Percentiles rank a stretch among this genome's conserved stretches.
phyloP scores from a whole-genome alignment of 2,888 invertebrate genomes.

The Chaetogeoica ovagalla region DNA sequence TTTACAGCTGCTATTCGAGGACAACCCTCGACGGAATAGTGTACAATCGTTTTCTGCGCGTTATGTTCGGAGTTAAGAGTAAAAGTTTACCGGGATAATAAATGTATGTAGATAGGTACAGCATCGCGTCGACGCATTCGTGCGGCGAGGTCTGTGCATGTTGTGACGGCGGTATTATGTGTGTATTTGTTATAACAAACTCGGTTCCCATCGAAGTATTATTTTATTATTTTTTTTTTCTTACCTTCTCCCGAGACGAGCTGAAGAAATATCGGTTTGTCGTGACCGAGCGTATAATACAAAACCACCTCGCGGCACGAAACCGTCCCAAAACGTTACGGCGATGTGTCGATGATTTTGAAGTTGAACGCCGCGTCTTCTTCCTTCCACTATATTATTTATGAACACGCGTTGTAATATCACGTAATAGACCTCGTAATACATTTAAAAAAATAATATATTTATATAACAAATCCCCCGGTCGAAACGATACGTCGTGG shows the following conservation, averaged over 20 bases:
- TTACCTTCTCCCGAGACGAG: slow-evolving; percentile 37
- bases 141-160: slow-evolving; percentile 42
- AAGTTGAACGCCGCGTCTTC: neutral
- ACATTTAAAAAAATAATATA: too few species aligned
- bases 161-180: neutral
- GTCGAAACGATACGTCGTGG: neutral
- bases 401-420: too few species aligned
- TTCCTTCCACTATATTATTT: too few species aligned
- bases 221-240: too few species aligned
- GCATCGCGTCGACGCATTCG: slow-evolving; percentile 29
- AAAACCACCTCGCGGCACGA: slow-evolving; percentile 46
- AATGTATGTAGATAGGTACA: slow-evolving; percentile 1
- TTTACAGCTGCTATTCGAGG: slow-evolving; percentile 12
- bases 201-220: slow-evolving; percentile 49
- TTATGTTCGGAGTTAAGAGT: slow-evolving; percentile 12
- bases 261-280: slow-evolving; percentile 51
- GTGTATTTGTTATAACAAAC: slow-evolving; percentile 38
- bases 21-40: slow-evolving; percentile 4
- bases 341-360: slow-evolving; percentile 26
- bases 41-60: neutral
- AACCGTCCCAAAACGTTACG: slow-evolving; percentile 40
- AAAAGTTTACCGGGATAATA: slow-evolving; percentile 37
- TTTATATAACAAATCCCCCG: neutral
- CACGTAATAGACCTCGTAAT: too few species aligned
- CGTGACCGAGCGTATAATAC: slow-evolving; percentile 28